Percentiles rank a stretch among this genome's conserved stretches.
These are phyloP conservation scores for Linnaemya tessellans DNA, from an alignment of 2,888 invertebrate genomes.

Conservation along the genomic window DNA sequence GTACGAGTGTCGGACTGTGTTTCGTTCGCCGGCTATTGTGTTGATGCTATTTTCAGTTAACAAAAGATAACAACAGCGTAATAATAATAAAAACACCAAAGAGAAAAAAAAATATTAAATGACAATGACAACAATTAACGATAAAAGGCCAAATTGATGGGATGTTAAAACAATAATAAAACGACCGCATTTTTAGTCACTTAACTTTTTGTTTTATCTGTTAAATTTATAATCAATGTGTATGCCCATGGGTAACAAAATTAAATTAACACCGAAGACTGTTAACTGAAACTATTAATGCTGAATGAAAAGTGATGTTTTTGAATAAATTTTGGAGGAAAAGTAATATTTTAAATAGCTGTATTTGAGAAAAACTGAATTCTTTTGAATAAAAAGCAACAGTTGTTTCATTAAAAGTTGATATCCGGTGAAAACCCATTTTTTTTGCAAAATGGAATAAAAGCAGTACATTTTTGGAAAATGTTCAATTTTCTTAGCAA, in stretches of 20 bases:
- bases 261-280: too few relatives aligned
- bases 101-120: slow-evolving; percentile 30
- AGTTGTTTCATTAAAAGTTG: too few relatives aligned
- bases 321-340: too few relatives aligned
- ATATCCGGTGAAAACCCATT: too few relatives aligned
- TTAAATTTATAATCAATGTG: neutral
- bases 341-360: too few relatives aligned
- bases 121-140: slow-evolving; percentile 69
- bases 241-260: neutral
- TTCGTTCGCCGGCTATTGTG: slow-evolving; percentile 8
- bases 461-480: too few relatives aligned
- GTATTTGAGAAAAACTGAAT: too few relatives aligned
- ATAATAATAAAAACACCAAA: slow-evolving; percentile 35
- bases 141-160: slow-evolving; percentile 66
- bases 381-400: too few relatives aligned
- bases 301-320: neutral
- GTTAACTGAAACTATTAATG: neutral
- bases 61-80: slow-evolving; percentile 17
- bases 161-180: slow-evolving; percentile 48
- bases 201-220: neutral
- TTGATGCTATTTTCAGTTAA: slow-evolving; percentile 40
- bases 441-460: too few relatives aligned
- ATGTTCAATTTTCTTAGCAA: too few relatives aligned
- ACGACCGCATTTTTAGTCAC: slow-evolving; percentile 13
- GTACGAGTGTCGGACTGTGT: neutral